Conservation (phyloP, 2,113 vertebrate genomes). For the Accipiter virgatus region DNA sequence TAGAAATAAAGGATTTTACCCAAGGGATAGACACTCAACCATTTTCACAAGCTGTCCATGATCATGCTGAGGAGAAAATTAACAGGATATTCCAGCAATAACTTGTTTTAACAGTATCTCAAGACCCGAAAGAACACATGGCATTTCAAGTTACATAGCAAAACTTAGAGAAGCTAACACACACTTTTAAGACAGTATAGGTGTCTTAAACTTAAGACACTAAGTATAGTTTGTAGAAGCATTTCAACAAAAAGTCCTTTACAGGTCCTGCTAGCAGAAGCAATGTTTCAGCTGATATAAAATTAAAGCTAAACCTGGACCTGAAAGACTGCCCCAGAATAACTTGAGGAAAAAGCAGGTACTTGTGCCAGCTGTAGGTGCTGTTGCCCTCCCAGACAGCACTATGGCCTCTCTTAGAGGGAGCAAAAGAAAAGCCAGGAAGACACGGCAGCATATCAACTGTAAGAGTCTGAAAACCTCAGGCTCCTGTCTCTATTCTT, state of each 20-base stretch:
- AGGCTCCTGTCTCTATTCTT: neutral
- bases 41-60: neutral
- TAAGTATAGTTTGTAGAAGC: neutral
- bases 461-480: neutral
- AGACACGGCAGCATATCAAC: fast-evolving
- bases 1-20: neutral
- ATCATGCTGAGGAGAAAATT: neutral
- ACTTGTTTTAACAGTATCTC: neutral
- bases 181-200: no score
- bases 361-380: neutral
- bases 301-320: neutral
- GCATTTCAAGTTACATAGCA: neutral
- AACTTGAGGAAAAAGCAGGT: neutral
- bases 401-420: neutral
- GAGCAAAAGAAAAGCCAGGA: neutral
- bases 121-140: neutral
- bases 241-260: neutral
- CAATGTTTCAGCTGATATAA: neutral
- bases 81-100: neutral
- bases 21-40: neutral
- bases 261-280: neutral
- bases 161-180: neutral
- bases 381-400: neutral
- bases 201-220: neutral
- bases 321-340: neutral